phyloP scores from a whole-genome alignment of 2,888 invertebrate species.

The Rhaphigaster nebulosa region DNA sequence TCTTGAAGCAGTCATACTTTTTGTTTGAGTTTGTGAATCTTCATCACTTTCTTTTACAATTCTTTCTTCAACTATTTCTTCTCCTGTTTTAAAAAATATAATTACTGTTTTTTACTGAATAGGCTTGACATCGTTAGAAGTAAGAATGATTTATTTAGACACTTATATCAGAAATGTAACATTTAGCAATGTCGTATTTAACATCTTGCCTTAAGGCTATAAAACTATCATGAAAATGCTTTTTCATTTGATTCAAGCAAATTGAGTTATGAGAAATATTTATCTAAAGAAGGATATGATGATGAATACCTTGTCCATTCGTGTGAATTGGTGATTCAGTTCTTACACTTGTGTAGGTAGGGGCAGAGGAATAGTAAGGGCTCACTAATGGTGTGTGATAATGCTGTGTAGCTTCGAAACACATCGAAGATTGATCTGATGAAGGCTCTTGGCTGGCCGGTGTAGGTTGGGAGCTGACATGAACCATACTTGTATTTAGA shows the following conservation, averaged over 20 bases:
- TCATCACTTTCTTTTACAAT: constrained; percentile 66
- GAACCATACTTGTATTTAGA: constrained; percentile 69
- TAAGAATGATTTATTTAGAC: not conserved
- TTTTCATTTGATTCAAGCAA: not conserved
- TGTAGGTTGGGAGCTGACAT: constrained; percentile 69
- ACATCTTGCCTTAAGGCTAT: not conserved
- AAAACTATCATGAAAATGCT: not conserved
- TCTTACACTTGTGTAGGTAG: constrained; percentile 69
- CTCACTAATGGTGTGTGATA: constrained; percentile 73
- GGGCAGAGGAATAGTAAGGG: constrained; percentile 71
- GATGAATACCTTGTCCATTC: constrained; percentile 15
- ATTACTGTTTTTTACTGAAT: not conserved
- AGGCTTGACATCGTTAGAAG: not conserved
- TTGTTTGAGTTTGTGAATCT: constrained; percentile 66
- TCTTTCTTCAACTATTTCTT: constrained; percentile 65
- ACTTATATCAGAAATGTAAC: not conserved
- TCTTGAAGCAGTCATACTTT: constrained; percentile 65
- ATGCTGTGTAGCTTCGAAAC: constrained; percentile 69
- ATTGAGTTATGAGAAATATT: not conserved
- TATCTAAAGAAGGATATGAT: not conserved
- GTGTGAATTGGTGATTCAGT: constrained; percentile 63
- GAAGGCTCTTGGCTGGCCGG: constrained; percentile 68
- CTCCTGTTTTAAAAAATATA: constrained; percentile 22
- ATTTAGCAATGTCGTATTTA: not conserved
- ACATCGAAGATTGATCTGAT: constrained; percentile 68